Conservation (phyloP, 2,113 vertebrate genomes). For the Lepus timidus region DNA sequence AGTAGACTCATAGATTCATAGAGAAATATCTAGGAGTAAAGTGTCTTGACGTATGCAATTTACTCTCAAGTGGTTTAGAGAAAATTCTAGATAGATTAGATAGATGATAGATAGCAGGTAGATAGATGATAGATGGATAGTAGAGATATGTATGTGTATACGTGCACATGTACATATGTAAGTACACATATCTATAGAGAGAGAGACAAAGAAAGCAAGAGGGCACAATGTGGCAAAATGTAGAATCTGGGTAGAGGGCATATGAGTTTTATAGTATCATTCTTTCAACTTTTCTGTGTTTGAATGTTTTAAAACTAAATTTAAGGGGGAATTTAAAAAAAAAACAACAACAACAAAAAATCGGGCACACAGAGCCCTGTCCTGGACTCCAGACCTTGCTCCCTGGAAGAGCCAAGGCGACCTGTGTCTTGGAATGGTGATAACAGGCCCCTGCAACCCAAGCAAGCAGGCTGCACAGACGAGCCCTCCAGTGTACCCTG, state of each 20-base stretch:
- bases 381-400: not conserved
- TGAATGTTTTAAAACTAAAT: not conserved
- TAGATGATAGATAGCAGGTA: too few relatives aligned
- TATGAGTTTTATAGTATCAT: not conserved
- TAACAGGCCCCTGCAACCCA: accelerated
- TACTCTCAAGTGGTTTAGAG: conserved; percentile 20
- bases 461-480: not conserved
- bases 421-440: not conserved
- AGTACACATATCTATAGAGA: not conserved
- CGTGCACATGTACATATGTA: not conserved
- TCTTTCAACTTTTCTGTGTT: not conserved
- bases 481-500: not conserved
- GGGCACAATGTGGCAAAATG: not conserved
- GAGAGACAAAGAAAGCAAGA: not conserved
- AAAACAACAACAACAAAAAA: not conserved
- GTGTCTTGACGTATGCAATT: not conserved
- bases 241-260: not conserved
- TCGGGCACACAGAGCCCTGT: not conserved
- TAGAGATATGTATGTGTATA: not conserved
- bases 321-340: not conserved
- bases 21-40: conserved; percentile 13
- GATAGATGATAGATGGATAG: too few relatives aligned
- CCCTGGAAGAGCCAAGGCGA: not conserved
- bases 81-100: not conserved
- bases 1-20: not conserved